Evolutionary conservation across 2,113 vertebrate genomes (phyloP).

Genomic region (Cheirogaleus medius): DNA sequence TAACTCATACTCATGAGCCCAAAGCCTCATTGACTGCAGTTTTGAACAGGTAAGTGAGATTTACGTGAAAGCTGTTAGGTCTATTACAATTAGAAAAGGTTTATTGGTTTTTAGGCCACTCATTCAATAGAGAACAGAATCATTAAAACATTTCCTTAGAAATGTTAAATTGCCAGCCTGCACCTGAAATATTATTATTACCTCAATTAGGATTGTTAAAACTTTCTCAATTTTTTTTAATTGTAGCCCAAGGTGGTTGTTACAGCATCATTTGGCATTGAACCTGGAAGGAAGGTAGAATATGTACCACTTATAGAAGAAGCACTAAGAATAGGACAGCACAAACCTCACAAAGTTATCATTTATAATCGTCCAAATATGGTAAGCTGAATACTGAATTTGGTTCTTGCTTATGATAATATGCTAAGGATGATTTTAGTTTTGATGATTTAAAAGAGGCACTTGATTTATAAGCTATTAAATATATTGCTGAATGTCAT

Average conservation of each 20-base stretch:
- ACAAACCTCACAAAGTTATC: slow-evolving; percentile 92
- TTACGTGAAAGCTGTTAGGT: not conserved
- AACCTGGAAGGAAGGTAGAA: slow-evolving; percentile 92
- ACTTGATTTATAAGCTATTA: not conserved
- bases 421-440: not conserved
- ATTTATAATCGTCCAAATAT: slow-evolving; percentile 92
- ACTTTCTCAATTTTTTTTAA: not conserved
- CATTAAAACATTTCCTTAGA: not conserved
- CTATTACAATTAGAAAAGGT: not conserved
- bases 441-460: not conserved
- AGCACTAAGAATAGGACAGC: slow-evolving; percentile 89
- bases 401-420: not conserved
- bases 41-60: slow-evolving; percentile 24
- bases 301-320: slow-evolving; percentile 94
- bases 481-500: not conserved
- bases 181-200: not conserved
- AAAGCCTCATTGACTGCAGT: not conserved
- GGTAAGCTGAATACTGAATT: slow-evolving; percentile 84
- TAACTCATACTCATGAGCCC: not conserved
- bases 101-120: slow-evolving; percentile 18
- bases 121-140: not conserved
- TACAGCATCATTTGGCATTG: slow-evolving; percentile 96
- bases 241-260: slow-evolving; percentile 94
- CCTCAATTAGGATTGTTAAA: not conserved
- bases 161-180: not conserved